Conservation (phyloP, 64 coral and sea anemone species). For the Stylophora pistillata region DNA sequence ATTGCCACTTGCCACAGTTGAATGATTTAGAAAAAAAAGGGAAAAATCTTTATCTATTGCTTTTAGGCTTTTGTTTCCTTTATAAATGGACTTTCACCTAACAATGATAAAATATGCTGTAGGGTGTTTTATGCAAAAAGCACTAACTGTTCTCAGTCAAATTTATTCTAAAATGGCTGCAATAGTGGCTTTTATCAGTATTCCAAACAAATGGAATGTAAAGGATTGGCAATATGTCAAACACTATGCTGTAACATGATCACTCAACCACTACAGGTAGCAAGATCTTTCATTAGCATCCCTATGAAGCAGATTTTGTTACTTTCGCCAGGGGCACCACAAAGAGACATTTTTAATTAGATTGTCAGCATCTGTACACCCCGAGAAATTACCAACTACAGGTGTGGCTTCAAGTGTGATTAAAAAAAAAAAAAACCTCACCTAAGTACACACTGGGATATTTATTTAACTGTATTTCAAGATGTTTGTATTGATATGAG, state of each 20-base stretch:
- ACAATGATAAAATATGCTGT: too few species aligned
- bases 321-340: neutral
- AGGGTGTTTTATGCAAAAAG: neutral
- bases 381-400: neutral
- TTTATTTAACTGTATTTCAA: slow-evolving; percentile 24
- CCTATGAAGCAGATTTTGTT: neutral
- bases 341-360: neutral
- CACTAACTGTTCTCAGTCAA: neutral
- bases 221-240: neutral
- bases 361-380: neutral
- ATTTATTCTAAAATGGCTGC: neutral
- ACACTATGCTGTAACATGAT: neutral
- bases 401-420: neutral
- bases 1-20: too few species aligned
- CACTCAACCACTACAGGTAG: neutral
- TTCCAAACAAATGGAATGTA: neutral
- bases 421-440: neutral
- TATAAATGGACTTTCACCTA: too few species aligned
- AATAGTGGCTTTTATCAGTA: neutral
- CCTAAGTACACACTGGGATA: neutral
- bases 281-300: neutral
- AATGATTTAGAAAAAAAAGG: too few species aligned
- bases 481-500: slow-evolving; percentile 11
- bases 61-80: too few species aligned
- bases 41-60: too few species aligned